phyloP scores from a whole-genome alignment of 1,140 invertebrate genomes.

The Pogonomyrmex californicus region DNA sequence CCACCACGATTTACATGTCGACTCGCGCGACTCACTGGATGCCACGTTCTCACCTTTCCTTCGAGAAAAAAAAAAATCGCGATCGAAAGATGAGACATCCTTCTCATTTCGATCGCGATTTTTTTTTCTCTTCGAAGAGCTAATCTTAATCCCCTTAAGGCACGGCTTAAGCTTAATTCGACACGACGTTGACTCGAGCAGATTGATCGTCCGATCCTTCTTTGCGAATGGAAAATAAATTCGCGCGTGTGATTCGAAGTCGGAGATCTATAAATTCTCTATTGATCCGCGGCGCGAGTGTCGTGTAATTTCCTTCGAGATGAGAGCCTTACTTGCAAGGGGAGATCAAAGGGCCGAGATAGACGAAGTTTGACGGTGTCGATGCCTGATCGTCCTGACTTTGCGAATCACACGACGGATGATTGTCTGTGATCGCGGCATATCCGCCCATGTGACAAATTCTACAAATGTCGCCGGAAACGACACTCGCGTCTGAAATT shows the following conservation, averaged over 20 bases:
- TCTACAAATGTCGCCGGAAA: constrained; percentile 82
- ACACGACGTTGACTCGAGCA: neutral
- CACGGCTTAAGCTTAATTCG: neutral
- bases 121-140: neutral
- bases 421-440: constrained; percentile 64
- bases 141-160: neutral
- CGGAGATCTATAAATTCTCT: neutral
- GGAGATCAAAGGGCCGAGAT: constrained; percentile 81
- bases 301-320: neutral
- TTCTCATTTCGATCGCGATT: neutral
- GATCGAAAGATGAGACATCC: neutral
- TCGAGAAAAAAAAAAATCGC: neutral
- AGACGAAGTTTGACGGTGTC: constrained; percentile 73
- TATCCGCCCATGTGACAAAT: constrained; percentile 85
- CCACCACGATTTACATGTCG: neutral
- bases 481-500: constrained; percentile 52
- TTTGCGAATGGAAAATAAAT: neutral
- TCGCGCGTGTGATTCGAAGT: neutral
- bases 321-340: constrained; percentile 82
- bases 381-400: constrained; percentile 66
- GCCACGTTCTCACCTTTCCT: too few species aligned
- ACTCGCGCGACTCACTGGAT: neutral
- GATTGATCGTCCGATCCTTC: neutral
- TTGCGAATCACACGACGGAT: constrained; percentile 60
- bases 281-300: neutral